Conservation (phyloP, 2,113 vertebrate genomes). For the Mus musculus region DNA sequence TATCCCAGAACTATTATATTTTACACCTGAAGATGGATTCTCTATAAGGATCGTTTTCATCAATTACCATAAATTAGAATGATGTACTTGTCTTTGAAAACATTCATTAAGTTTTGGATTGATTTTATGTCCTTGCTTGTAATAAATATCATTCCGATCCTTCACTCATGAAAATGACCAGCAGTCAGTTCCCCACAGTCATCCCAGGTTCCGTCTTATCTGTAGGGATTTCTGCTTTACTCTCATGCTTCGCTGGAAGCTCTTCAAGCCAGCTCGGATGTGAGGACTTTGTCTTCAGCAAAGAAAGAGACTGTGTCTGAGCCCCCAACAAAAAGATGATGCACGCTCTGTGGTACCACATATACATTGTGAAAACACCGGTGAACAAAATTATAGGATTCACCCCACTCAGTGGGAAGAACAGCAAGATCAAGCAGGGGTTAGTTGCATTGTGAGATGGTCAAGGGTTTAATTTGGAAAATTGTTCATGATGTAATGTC, state of each 20-base stretch:
- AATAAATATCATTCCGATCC: not conserved
- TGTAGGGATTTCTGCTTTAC: not conserved
- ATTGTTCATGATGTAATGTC: not conserved
- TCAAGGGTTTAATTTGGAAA: not conserved
- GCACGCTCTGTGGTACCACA: not conserved
- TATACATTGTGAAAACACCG: not conserved
- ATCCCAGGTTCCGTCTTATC: not conserved
- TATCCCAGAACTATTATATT: not conserved
- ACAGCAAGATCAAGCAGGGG: not conserved
- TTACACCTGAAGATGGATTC: not conserved
- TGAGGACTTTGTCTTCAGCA: not conserved
- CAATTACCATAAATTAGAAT: conserved; percentile 37
- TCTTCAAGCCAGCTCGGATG: not conserved
- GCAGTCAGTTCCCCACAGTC: not conserved
- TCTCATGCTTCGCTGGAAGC: not conserved
- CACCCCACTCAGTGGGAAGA: not conserved
- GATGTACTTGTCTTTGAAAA: conserved; percentile 39
- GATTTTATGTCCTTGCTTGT: conserved; percentile 45
- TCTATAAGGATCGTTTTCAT: not conserved
- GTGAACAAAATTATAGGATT: not conserved
- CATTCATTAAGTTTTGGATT: conserved; percentile 1
- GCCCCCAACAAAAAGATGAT: not conserved
- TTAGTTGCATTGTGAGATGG: not conserved
- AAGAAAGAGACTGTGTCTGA: not conserved
- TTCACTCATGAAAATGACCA: conserved; percentile 18